phyloP scores from a whole-genome alignment of 1,140 invertebrate species.

The Scaptodrosophila lebanonensis region DNA sequence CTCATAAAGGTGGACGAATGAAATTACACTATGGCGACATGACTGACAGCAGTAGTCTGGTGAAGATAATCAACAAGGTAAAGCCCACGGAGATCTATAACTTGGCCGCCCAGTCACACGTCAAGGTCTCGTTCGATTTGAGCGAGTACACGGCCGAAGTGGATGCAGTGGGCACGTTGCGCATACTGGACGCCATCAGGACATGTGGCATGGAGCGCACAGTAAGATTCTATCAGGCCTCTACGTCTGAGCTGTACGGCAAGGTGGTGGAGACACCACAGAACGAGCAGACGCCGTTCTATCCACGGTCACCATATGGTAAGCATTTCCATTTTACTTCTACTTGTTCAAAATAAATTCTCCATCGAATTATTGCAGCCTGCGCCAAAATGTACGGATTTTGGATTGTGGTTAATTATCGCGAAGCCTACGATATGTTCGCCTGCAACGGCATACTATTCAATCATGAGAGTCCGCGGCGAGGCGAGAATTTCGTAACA shows the following conservation, averaged over 20 bases:
- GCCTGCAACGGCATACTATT: conserved; percentile 99
- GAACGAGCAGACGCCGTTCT: conserved; percentile 98
- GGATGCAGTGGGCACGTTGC: conserved; percentile 96
- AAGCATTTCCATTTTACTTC: conserved; percentile 52
- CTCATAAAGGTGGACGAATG: conserved; percentile 91
- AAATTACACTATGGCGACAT: conserved; percentile 99
- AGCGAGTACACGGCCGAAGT: conserved; percentile 99
- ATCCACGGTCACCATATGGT: conserved; percentile 99
- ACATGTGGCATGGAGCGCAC: conserved; percentile 91
- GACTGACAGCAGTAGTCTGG: conserved; percentile 97
- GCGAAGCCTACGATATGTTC: conserved; percentile 98
- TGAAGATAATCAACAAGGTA: conserved; percentile 93
- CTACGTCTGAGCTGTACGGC: conserved; percentile 99
- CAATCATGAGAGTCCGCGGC: conserved; percentile 98
- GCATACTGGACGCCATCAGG: conserved; percentile 96
- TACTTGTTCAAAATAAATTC: not conserved
- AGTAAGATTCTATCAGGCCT: conserved; percentile 98
- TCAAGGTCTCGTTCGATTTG: conserved; percentile 98
- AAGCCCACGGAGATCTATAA: conserved; percentile 98
- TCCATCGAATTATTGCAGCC: conserved; percentile 80
- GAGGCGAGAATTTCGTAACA: conserved; percentile 99
- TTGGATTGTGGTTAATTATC: conserved; percentile 99
- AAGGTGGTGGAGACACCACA: conserved; percentile 98
- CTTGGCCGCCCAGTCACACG: conserved; percentile 99
- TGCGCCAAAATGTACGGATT: conserved; percentile 99